A percentile compares a stretch with the other conserved stretches of the same genome.
Evolutionary conservation across 92 coral and sea anemone genomes (phyloP).

Genomic region (Zoanthus gigantus): DNA sequence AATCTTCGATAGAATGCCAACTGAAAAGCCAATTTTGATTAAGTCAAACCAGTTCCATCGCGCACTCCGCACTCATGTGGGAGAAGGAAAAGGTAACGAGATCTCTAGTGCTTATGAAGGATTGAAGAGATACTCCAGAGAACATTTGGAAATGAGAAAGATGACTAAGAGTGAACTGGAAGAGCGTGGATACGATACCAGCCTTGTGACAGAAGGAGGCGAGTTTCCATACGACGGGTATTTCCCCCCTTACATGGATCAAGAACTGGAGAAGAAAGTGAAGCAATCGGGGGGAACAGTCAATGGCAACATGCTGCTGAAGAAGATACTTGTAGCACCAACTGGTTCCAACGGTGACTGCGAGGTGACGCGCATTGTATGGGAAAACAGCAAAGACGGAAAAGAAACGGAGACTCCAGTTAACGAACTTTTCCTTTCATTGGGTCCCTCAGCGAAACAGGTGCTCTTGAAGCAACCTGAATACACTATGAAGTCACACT

Average conservation of each 20-base stretch:
- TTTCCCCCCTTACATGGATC: conserved; percentile 1
- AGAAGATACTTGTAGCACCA: neutral
- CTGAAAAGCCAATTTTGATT: no score
- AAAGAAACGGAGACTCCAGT: neutral
- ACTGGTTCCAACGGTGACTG: neutral
- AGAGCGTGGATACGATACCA: neutral
- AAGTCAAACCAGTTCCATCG: no score
- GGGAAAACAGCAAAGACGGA: conserved; percentile 5
- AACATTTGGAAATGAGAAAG: neutral
- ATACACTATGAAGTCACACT: neutral
- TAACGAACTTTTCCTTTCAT: neutral
- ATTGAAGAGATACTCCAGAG: neutral
- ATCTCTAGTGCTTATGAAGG: neutral
- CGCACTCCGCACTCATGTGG: no score
- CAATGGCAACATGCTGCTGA: neutral
- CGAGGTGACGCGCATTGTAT: conserved; percentile 1
- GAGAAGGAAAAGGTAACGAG: no score
- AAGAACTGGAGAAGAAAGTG: neutral
- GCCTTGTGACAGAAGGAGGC: neutral
- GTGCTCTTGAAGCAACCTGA: neutral
- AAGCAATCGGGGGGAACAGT: neutral
- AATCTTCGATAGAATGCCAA: no score
- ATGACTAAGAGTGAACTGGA: neutral
- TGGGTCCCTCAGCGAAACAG: neutral
- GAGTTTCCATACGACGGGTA: neutral